Evolutionary conservation across 1,140 invertebrate genomes (phyloP).

Genomic region (Onthophagus taurus): DNA sequence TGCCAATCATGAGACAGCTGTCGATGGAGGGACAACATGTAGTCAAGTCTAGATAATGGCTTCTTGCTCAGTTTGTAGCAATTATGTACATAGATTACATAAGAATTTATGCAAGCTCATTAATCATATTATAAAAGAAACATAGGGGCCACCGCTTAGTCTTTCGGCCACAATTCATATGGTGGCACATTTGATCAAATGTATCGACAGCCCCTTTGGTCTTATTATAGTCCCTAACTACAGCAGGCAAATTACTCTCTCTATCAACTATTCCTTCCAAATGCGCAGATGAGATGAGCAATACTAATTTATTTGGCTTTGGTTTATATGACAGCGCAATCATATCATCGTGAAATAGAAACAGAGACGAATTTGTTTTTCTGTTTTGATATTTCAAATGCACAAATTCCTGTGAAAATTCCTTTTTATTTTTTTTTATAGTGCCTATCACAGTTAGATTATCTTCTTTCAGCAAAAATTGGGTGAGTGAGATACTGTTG

Average conservation of each 20-base stretch:
- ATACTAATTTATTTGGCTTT: constrained; percentile 1
- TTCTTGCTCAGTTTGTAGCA: no score
- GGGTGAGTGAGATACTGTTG: constrained; percentile 29
- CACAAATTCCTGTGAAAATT: constrained; percentile 30
- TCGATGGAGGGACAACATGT: no score
- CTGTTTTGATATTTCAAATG: constrained; percentile 7
- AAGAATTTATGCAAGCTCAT: no score
- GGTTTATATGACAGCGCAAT: constrained; percentile 4
- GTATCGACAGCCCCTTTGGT: constrained; percentile 1
- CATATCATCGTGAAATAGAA: not conserved
- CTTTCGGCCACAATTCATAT: not conserved
- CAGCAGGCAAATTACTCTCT: not conserved
- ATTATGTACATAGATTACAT: no score
- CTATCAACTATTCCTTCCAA: no score
- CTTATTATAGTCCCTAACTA: not conserved
- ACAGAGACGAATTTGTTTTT: constrained; percentile 1
- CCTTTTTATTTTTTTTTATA: constrained; percentile 38
- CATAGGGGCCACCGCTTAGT: not conserved
- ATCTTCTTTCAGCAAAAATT: constrained; percentile 26
- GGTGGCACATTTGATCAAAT: no score
- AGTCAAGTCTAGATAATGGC: no score
- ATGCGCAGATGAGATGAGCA: not conserved
- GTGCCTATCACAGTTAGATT: constrained; percentile 38
- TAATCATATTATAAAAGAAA: no score
- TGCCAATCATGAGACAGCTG: no score